A percentile compares a stretch with the other conserved stretches of the same genome.
These are phyloP conservation scores for Nanorana parkeri DNA, from an alignment of 2,113 vertebrate genomes.

Conservation along the genomic window DNA sequence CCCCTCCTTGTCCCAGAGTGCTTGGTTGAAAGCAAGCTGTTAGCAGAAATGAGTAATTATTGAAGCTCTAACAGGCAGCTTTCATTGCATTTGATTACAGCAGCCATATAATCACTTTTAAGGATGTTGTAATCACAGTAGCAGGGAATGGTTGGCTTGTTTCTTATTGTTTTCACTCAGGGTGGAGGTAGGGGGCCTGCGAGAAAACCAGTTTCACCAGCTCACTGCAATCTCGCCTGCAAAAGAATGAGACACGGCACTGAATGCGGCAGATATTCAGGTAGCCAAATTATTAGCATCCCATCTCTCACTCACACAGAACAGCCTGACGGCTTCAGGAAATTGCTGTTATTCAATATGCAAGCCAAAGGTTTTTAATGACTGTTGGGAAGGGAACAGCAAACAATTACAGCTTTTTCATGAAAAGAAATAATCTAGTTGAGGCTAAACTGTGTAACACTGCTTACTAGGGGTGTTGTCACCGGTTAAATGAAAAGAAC, in stretches of 20 bases:
- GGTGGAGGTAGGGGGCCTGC: conserved; percentile 81
- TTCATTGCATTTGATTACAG: conserved; percentile 88
- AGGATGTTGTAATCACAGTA: conserved; percentile 86
- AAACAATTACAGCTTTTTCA: conserved; percentile 82
- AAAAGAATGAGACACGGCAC: conserved; percentile 79
- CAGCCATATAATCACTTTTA: conserved; percentile 88
- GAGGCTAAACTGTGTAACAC: conserved; percentile 80
- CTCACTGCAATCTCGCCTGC: conserved; percentile 78
- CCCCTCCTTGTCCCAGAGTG: conserved; percentile 77
- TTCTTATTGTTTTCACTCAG: conserved; percentile 84
- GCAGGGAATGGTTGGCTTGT: conserved; percentile 83
- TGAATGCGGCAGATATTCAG: conserved; percentile 83
- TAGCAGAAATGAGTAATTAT: conserved; percentile 90
- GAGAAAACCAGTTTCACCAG: conserved; percentile 76
- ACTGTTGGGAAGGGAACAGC: conserved; percentile 83
- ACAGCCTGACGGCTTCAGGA: conserved; percentile 81
- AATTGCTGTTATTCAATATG: conserved; percentile 85
- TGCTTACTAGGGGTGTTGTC: conserved; percentile 75
- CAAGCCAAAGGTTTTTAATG: conserved; percentile 83
- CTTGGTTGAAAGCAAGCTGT: conserved; percentile 84
- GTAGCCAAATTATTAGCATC: conserved; percentile 86
- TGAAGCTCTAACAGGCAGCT: conserved; percentile 88
- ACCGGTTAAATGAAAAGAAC: conserved; percentile 86
- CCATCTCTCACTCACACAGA: conserved; percentile 79
- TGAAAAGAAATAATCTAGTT: conserved; percentile 85